phyloP scores from a whole-genome alignment of 2,888 invertebrate genomes.

The Melanotus villosus region DNA sequence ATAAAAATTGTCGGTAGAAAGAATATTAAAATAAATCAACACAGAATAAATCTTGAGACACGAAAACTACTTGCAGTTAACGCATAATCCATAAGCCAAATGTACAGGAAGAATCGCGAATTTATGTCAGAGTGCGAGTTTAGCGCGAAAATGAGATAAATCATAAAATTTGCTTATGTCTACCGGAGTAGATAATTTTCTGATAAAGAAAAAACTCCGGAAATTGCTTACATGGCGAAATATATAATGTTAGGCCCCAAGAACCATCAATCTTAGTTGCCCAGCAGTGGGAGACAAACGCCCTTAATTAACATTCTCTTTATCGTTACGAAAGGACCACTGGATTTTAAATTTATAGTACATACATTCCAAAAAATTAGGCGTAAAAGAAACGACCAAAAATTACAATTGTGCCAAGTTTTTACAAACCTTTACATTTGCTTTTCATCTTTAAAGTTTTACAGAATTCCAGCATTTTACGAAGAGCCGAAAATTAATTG shows the following conservation, averaged over 20 bases:
- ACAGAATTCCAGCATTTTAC: no score
- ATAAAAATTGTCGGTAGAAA: not conserved
- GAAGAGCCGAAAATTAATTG: no score
- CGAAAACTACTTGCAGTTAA: slow-evolving; percentile 20
- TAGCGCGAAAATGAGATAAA: slow-evolving; percentile 31
- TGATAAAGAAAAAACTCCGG: slow-evolving; percentile 36
- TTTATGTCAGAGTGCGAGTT: slow-evolving; percentile 29
- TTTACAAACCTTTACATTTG: no score
- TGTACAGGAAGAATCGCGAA: slow-evolving; percentile 32
- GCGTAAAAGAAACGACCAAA: no score
- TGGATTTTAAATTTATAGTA: no score
- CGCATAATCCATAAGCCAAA: slow-evolving; percentile 27
- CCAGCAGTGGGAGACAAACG: slow-evolving; percentile 25
- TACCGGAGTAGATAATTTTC: slow-evolving; percentile 34
- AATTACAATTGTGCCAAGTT: no score
- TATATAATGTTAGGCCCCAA: slow-evolving; percentile 20
- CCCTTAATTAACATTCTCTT: slow-evolving; percentile 28
- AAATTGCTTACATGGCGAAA: slow-evolving; percentile 29
- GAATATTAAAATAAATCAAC: slow-evolving; percentile 26
- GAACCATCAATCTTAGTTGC: slow-evolving; percentile 32
- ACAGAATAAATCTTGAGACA: slow-evolving; percentile 12
- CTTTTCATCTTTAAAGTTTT: no score
- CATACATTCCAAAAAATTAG: no score
- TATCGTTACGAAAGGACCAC: slow-evolving; percentile 1
- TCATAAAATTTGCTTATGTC: slow-evolving; percentile 34